phyloP scores from a whole-genome alignment of 2,797 vertebrate species.

The Paedocypris micromegethes region DNA sequence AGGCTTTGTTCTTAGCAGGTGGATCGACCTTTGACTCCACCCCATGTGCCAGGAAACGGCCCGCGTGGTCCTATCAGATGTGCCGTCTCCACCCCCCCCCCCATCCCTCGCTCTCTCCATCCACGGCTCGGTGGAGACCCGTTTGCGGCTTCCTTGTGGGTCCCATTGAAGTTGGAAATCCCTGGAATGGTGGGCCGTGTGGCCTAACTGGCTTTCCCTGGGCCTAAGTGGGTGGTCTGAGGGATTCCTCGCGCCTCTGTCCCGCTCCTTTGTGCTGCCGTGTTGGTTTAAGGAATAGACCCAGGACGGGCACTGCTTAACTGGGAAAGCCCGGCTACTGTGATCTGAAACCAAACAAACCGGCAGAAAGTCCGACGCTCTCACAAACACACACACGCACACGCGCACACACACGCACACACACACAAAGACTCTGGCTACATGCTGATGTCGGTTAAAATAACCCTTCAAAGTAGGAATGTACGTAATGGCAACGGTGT shows the following conservation, averaged over 20 bases:
- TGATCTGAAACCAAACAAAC: constrained; percentile 44
- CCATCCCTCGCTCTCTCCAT: constrained; percentile 15
- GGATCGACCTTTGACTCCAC: constrained; percentile 52
- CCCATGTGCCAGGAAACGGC: constrained; percentile 46
- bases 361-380: constrained; percentile 21
- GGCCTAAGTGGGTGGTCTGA: constrained; percentile 69
- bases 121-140: constrained; percentile 40
- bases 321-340: constrained; percentile 45
- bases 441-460: neutral
- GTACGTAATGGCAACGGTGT: too few species aligned
- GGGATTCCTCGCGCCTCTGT: constrained; percentile 53
- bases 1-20: constrained; percentile 59
- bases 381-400: constrained; percentile 19
- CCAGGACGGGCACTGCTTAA: constrained; percentile 52
- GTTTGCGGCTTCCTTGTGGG: constrained; percentile 54
- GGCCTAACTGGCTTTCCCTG: constrained; percentile 49
- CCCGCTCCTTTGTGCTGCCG: constrained; percentile 45
- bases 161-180: constrained; percentile 60
- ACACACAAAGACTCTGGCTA: constrained; percentile 10
- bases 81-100: constrained; percentile 15
- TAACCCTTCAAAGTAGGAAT: too few species aligned
- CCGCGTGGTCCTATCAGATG: constrained; percentile 41
- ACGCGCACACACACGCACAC: constrained; percentile 20
- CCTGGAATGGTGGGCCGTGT: constrained; percentile 53
- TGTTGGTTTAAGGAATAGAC: constrained; percentile 59